Evolutionary conservation across 1,140 invertebrate genomes (phyloP).

Genomic region (Plectrocnemia conspersa): DNA sequence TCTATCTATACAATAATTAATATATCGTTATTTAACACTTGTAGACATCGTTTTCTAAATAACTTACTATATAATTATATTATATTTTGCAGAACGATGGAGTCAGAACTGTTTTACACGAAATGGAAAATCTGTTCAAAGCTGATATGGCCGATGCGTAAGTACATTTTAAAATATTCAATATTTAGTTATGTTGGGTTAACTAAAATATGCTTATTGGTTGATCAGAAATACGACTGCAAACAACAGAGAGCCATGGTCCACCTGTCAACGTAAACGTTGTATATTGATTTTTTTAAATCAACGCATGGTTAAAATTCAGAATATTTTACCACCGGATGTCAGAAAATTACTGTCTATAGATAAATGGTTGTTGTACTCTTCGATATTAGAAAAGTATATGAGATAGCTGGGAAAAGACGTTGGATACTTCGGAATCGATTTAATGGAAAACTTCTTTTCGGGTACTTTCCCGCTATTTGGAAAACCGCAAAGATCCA

Average conservation of each 20-base stretch:
- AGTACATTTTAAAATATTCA: constrained; percentile 40
- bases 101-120: constrained; percentile 68
- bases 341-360: constrained; percentile 77
- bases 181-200: background rate
- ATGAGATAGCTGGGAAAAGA: constrained; percentile 82
- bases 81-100: constrained; percentile 55
- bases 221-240: constrained; percentile 38
- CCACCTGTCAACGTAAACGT: constrained; percentile 77
- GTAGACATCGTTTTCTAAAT: background rate
- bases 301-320: constrained; percentile 73
- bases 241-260: constrained; percentile 50
- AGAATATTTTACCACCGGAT: constrained; percentile 77
- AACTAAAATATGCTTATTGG: too few relatives aligned
- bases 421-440: constrained; percentile 66
- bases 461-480: too few relatives aligned
- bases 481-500: too few relatives aligned
- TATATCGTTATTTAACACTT: background rate
- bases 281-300: constrained; percentile 87
- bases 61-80: background rate
- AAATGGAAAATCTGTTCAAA: constrained; percentile 69
- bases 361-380: constrained; percentile 85
- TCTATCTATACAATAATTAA: background rate
- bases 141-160: constrained; percentile 73
- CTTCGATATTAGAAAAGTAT: constrained; percentile 78
- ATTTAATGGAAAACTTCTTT: constrained; percentile 82